Base-by-base conservation (phyloP, 2,113 vertebrate species). In the Melanotaenia duboulayi region DNA sequence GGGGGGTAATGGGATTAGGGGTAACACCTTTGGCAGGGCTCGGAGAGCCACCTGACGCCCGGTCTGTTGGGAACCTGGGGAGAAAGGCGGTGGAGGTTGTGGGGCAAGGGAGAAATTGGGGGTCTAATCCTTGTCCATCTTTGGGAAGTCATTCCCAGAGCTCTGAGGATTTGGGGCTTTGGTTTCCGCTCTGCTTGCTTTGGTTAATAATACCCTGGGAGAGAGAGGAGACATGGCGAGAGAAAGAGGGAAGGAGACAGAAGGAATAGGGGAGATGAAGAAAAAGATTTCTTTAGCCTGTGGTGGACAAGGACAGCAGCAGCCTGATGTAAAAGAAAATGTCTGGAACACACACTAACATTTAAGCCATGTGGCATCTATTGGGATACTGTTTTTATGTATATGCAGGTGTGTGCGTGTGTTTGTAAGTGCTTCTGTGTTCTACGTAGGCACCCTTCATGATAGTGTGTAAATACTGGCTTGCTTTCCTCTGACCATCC, bases 41-140 rank as follows among this genome's bases (percentile, higher is more conserved):
- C 95, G 93, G 94, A 95, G 94, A 97, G 95, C 96, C 96, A 98
- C 97, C 96, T 99, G 96, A 96, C 84, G 95, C 94, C 96, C 92
- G 94, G 96, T 96, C 96, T 97, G 96, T 95, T 95, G 96, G 94
- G 93, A 91, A 95, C 94, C 93, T 76, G 65, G 81, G 81, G 80
- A 88, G 81, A 81, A 78, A 65, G 65, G 59, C 74, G 71, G 70
- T 50, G 72, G 83, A 68, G 87, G 81, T 73, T 76, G 69, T 60
- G 74, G 86, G 78, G 76, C 76, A 84, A 86, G 82, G 79, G 76
- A 85, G 87, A 89, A 90, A 85, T 78, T 74, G 81, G 94, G 92
- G 94, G 95, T 94, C 95, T 98, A 98, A 99, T 97, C 96, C 96
- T 83, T 96, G 96, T 95, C 95, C 96, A 95, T 97, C 96, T 97